phyloP scores from a whole-genome alignment of 2,888 invertebrate species.

The Pollenia griseotomentosa region DNA sequence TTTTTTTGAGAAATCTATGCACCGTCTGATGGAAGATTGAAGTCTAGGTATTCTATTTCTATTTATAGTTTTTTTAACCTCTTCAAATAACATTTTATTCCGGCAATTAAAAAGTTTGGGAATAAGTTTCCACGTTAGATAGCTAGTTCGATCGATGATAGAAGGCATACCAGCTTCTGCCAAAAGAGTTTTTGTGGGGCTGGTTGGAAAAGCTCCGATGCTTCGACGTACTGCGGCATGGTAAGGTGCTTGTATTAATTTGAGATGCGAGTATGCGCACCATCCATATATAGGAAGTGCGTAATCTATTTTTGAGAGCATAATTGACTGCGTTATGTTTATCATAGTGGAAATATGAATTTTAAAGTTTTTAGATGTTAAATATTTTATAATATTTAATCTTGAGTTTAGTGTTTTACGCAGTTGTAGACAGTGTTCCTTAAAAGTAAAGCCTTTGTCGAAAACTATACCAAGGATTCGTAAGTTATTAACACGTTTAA shows the following conservation, averaged over 20 bases:
- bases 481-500: not conserved
- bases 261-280: not conserved
- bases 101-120: not conserved
- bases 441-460: constrained; percentile 16
- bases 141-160: not conserved
- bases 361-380: not conserved
- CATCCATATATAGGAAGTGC: not conserved
- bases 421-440: constrained; percentile 1
- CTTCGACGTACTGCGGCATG: not conserved
- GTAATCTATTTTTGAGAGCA: constrained; percentile 24
- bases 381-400: not conserved
- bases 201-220: constrained; percentile 4
- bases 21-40: not conserved
- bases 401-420: constrained; percentile 14
- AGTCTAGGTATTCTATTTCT: not conserved
- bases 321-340: not conserved
- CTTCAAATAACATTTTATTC: not conserved
- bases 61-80: not conserved
- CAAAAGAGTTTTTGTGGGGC: not conserved
- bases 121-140: not conserved
- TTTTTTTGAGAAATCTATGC: constrained; percentile 1
- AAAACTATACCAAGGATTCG: too few relatives aligned
- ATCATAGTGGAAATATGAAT: not conserved
- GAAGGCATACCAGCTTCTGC: too few relatives aligned
- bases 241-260: constrained; percentile 9